Base-by-base conservation (phyloP, 2,113 vertebrate genomes). In the Dipodomys spectabilis region DNA sequence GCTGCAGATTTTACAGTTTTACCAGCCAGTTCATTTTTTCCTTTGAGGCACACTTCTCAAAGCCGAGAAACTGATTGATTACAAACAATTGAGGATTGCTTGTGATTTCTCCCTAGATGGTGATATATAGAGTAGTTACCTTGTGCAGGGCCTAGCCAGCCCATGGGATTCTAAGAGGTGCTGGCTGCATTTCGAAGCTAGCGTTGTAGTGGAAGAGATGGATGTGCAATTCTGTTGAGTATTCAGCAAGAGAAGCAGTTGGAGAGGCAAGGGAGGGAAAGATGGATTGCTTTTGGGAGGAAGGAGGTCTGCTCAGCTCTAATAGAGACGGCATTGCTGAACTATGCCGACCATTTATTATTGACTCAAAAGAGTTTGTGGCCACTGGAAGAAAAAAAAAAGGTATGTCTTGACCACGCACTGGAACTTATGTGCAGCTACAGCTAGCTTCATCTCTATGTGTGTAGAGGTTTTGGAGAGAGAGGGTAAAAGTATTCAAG, bases 281-380 rank as follows among this genome's bases (percentile, higher is more conserved):
- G 57, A 1, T 7, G 1, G 2, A 18, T 15, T 13, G 15, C 71
- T 5, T 16, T 2, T 8, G 19, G n/a, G 49, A 32, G 4, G 28
- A 18, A 8, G 7, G 4, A 7, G 9, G 5, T 23, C 53, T 6
- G n/a, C 13, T 27, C 15, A 7, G 4, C 25, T 19, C 16, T 13
- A 16, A 5, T 8, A 4, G 16, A 71, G 45, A 20, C 2, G 35
- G 15, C 30, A 6, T 23, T 27, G 0, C 2, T 6, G 6, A 28
- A 0, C 6, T 7, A 12, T 27, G 78, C 22, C 4, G 2, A 15
- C 22, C 2, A 23, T 65, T 57, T 53, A 19, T 20, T 19, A 12
- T 1, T 7, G 28, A 35, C 6, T n/a, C 1, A 0, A 1, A 5
- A n/a, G 64, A 60, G 60, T 22, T 62, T 62, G 60, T 62, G 60